Base-by-base conservation (phyloP, 1,140 invertebrate genomes). In the Pararge aegeria region DNA sequence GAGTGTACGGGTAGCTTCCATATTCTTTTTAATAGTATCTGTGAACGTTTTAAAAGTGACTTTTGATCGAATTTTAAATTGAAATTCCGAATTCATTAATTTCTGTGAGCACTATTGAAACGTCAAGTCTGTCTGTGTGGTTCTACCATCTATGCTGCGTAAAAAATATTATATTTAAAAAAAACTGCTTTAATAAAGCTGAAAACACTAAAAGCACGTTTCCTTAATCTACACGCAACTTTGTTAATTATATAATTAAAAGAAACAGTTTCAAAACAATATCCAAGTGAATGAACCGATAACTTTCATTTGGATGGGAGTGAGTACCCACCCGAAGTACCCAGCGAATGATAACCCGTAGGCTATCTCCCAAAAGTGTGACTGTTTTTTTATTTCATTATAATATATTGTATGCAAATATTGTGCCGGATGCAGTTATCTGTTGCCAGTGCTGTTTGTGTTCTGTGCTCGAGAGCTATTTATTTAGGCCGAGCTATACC, bases 351-450 rank as follows among this genome's bases (percentile, higher is more conserved):
- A 79, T 79, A 77, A 72, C 76, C 76, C 61, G 18, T 65, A 70
- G 58, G 70, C 70, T 83, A 83, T 81, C 78, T 65, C 65, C 64
- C 56, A 68, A 77, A 79, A 65, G 67, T 66, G 24, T n/a, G n/a
- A n/a, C n/a, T n/a, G n/a, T n/a, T 68, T 65, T 73, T 65, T 65
- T 65, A 65, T 68, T 10, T 2, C 24, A 37, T 37, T 10, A 42
- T 16, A 55, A n/a, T n/a, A n/a, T n/a, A n/a, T n/a, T 62, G 61
- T 64, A 69, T 78, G 76, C 74, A 75, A 78, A 81, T 70, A 79
- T 49, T 55, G 53, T 66, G 71, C 73, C 83, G 80, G 83, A 81
- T 83, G 78, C 80, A 73, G 67, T 77, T 83, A 83, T 81, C 83
- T 52, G 27, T 24, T 29, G 34, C 48, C 56, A 55, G 56, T 60